Evolutionary conservation across 2,797 vertebrate genomes (phyloP), one percentile per base, ranked within the genome.

Genomic region (Sorex maritimensis): DNA sequence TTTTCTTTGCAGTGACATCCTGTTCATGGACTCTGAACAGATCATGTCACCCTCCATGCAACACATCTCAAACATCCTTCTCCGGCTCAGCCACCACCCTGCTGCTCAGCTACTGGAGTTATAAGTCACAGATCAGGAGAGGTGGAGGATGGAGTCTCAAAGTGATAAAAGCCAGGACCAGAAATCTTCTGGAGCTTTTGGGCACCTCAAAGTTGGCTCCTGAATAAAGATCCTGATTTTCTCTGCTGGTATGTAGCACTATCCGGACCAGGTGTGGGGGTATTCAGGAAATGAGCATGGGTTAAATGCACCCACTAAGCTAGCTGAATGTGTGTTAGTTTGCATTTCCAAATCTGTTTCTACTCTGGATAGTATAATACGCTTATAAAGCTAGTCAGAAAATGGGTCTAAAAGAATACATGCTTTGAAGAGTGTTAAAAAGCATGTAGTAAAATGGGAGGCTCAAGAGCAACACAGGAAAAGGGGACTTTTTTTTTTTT

Each of bases 301-400:
- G 82, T 34, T 34, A 49, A 83, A 95, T 52, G 21, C 79, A 74
- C 58, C 84, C 71, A 94, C 65, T 34, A 93, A 55, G 90, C 80
- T 65, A 44, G 83, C 65, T 81, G 75, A 84, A 38, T 63, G 94
- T 86, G 78, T 2, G 0, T 30, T 95, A 88, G 75, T 81, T 91
- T 95, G 77, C 67, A 95, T 86, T 69, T 83, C 75, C 85, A 84
- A 68, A 95, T 90, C 90, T 81, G 71, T 78, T 79, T 82, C 92
- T 92, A 86, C 93, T 93, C 77, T 79, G 58, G 38, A 67, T 7
- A 92, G 71, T 95, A 67, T 7, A 92, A 68, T 95, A 94, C 58
- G 88, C 97, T 94, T 91, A 96, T 67, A 93, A 85, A 94, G 88
- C 87, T 96, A 94, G 68, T 93, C 95, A 96, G 91, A 94, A 94